Conservation (phyloP, 1,140 invertebrate genomes). For the Cotesia vestalis region DNA sequence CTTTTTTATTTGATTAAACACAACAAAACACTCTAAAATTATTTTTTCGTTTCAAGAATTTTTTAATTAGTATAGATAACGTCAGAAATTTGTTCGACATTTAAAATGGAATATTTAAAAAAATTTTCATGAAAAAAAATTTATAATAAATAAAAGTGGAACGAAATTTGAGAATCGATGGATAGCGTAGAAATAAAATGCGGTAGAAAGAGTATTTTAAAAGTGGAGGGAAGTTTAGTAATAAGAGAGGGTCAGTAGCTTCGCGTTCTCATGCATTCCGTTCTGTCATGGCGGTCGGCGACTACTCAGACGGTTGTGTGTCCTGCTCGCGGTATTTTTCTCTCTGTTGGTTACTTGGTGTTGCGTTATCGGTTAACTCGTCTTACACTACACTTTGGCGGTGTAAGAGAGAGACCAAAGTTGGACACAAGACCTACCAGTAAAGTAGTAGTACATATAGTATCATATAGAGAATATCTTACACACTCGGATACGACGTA, state of each 20-base stretch:
- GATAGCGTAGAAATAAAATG: conserved; percentile 2
- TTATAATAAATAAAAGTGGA: background rate
- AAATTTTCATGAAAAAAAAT: background rate
- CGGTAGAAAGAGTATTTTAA: conserved; percentile 11
- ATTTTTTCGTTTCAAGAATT: too few relatives aligned
- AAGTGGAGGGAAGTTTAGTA: conserved; percentile 29
- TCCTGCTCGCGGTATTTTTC: conserved; percentile 43
- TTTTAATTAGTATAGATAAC: too few relatives aligned
- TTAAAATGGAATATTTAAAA: background rate
- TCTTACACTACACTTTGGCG: too few relatives aligned
- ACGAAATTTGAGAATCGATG: conserved; percentile 1
- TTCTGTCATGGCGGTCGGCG: conserved; percentile 60
- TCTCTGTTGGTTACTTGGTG: conserved; percentile 39
- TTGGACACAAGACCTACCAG: too few relatives aligned
- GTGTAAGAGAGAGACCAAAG: too few relatives aligned
- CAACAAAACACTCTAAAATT: too few relatives aligned
- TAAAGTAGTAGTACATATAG: too few relatives aligned
- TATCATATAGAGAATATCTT: background rate
- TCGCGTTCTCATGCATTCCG: conserved; percentile 64
- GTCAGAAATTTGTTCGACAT: too few relatives aligned
- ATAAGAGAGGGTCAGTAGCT: conserved; percentile 56
- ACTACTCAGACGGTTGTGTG: conserved; percentile 53
- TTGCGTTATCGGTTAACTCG: too few relatives aligned
- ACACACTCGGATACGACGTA: too few relatives aligned
- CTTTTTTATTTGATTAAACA: too few relatives aligned